A percentile compares a stretch with the other conserved stretches of the same genome.
These are phyloP conservation scores for Natator depressus DNA, from an alignment of 2,113 vertebrate genomes.

Conservation along the genomic window DNA sequence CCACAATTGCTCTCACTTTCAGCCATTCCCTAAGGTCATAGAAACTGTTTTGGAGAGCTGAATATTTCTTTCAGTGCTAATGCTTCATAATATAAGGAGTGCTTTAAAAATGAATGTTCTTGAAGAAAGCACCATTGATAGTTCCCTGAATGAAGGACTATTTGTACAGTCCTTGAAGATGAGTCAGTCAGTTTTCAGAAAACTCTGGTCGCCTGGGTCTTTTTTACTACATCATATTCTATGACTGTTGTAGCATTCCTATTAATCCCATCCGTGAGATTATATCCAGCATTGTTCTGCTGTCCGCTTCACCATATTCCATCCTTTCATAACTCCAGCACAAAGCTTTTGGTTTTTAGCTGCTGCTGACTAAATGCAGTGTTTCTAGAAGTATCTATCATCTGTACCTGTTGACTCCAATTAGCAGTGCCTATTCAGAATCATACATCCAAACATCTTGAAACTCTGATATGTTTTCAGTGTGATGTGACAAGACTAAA, in stretches of 20 bases:
- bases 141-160: neutral
- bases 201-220: neutral
- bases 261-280: neutral
- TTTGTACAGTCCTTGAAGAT: neutral
- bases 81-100: conserved; percentile 3
- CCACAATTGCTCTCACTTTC: neutral
- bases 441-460: neutral
- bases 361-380: neutral
- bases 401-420: neutral
- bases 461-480: neutral
- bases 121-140: neutral
- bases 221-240: neutral
- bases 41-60: neutral
- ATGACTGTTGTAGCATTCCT: neutral
- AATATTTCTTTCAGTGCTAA: neutral
- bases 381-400: neutral
- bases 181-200: neutral
- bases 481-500: neutral
- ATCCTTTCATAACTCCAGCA: neutral
- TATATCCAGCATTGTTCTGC: neutral
- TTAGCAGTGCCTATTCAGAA: neutral
- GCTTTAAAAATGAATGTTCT: neutral
- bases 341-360: neutral
- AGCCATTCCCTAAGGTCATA: neutral
- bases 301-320: neutral